A percentile compares a stretch with the other conserved stretches of the same genome.
Evolutionary conservation across 1,140 invertebrate genomes (phyloP).

Genomic region (Aporrectodea caliginosa): DNA sequence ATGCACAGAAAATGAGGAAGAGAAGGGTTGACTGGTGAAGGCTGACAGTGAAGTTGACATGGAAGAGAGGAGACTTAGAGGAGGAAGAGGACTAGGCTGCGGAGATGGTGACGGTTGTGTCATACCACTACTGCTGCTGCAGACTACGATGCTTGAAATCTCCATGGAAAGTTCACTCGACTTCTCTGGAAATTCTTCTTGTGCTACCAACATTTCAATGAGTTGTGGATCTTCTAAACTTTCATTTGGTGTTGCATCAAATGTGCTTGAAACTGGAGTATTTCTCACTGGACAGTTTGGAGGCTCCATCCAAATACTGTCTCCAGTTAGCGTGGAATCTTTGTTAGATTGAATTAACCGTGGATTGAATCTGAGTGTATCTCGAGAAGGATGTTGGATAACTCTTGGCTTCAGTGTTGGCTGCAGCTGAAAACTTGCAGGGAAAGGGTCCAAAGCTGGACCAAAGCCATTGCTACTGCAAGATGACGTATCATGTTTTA

Average conservation of each 20-base stretch:
- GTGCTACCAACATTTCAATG: too few species aligned
- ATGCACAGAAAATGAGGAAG: background rate
- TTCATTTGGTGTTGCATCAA: too few species aligned
- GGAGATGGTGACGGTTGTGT: background rate
- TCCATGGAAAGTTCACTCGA: background rate
- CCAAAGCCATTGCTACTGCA: too few species aligned
- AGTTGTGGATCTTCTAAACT: too few species aligned
- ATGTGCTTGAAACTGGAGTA: background rate
- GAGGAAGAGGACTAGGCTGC: conserved; percentile 32
- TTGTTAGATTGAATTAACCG: too few species aligned
- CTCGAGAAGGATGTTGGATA: too few species aligned
- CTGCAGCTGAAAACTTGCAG: too few species aligned
- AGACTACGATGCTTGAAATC: background rate
- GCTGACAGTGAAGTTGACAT: conserved; percentile 16
- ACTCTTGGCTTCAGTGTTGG: too few species aligned
- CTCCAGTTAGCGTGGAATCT: background rate
- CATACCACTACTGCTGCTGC: background rate
- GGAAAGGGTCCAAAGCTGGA: too few species aligned
- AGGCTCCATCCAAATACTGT: background rate
- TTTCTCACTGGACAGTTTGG: background rate
- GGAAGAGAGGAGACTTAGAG: conserved; percentile 21
- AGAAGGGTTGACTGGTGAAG: background rate
- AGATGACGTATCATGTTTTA: background rate
- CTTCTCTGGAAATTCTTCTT: background rate
- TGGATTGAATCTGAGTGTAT: too few species aligned